These are phyloP conservation scores for Engraulis encrasicolus DNA, from an alignment of 2,113 vertebrate species.

Conservation along the genomic window DNA sequence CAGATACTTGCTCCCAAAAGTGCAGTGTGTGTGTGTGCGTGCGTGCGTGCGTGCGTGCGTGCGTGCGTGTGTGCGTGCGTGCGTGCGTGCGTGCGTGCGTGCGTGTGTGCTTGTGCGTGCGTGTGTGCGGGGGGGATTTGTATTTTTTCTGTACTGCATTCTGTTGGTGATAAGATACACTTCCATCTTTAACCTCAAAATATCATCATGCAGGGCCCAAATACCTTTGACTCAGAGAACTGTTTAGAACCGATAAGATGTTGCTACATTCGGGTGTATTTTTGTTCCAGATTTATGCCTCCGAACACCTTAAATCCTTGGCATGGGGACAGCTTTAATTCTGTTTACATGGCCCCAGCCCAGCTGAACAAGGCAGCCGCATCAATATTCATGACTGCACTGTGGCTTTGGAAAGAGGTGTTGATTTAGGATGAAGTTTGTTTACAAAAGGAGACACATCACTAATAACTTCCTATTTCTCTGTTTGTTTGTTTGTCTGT, in stretches of 20 bases:
- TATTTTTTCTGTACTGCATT: background rate
- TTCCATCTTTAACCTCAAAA: background rate
- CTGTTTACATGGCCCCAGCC: background rate
- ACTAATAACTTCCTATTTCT: background rate
- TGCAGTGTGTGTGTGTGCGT: too few species aligned
- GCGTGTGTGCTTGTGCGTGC: too few species aligned
- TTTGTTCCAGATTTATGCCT: background rate
- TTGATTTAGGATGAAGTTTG: background rate
- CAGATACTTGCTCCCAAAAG: background rate
- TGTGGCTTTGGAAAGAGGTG: background rate
- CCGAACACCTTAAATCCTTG: background rate
- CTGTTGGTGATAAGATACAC: background rate
- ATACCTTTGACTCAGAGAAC: too few species aligned
- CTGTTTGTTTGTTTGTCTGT: slow-evolving; percentile 31
- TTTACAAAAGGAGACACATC: background rate
- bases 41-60: too few species aligned
- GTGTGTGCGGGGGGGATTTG: background rate
- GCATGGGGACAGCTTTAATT: background rate
- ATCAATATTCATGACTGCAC: background rate
- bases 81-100: too few species aligned
- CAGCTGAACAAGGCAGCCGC: background rate
- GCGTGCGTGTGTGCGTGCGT: too few species aligned
- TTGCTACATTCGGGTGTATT: background rate
- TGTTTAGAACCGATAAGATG: too few species aligned
- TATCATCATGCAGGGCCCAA: too few species aligned